Evolutionary conservation across 2,888 invertebrate species (phyloP).

Genomic region (Drosophila bunnanda): DNA sequence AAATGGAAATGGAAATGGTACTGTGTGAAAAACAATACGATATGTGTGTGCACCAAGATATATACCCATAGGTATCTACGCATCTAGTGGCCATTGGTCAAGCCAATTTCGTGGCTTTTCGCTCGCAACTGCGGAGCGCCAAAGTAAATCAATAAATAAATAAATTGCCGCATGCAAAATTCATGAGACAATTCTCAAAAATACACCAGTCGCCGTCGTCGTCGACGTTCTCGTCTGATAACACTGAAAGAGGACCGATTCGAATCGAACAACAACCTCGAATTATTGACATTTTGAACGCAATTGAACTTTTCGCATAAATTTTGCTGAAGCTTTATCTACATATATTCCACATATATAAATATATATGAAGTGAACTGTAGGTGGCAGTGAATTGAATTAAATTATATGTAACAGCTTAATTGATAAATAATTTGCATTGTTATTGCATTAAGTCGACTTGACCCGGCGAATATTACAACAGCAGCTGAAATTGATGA

Average conservation of each 20-base stretch:
- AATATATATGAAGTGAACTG: background rate
- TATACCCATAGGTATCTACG: background rate
- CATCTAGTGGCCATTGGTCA: slow-evolving; percentile 1
- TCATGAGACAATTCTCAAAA: slow-evolving; percentile 62
- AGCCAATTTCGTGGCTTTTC: slow-evolving; percentile 6
- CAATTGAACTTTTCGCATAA: slow-evolving; percentile 79
- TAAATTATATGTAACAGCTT: slow-evolving; percentile 66
- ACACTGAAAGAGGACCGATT: slow-evolving; percentile 21
- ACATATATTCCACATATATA: background rate
- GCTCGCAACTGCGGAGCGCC: slow-evolving; percentile 18
- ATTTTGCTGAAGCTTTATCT: slow-evolving; percentile 45
- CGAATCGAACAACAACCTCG: slow-evolving; percentile 44
- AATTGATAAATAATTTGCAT: slow-evolving; percentile 76
- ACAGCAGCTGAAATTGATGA: slow-evolving; percentile 21
- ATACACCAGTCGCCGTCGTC: slow-evolving; percentile 18
- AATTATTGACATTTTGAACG: slow-evolving; percentile 76
- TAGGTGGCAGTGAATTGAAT: slow-evolving; percentile 45
- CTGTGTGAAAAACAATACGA: background rate
- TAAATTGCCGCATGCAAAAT: slow-evolving; percentile 79
- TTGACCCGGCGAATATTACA: background rate
- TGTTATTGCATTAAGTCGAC: slow-evolving; percentile 57
- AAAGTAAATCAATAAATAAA: slow-evolving; percentile 77
- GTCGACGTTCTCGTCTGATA: slow-evolving; percentile 8
- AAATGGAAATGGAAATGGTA: slow-evolving; percentile 4
- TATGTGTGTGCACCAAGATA: slow-evolving; percentile 7